Conservation (phyloP, 1,140 invertebrate genomes). For the Brachionus plicatilis region DNA sequence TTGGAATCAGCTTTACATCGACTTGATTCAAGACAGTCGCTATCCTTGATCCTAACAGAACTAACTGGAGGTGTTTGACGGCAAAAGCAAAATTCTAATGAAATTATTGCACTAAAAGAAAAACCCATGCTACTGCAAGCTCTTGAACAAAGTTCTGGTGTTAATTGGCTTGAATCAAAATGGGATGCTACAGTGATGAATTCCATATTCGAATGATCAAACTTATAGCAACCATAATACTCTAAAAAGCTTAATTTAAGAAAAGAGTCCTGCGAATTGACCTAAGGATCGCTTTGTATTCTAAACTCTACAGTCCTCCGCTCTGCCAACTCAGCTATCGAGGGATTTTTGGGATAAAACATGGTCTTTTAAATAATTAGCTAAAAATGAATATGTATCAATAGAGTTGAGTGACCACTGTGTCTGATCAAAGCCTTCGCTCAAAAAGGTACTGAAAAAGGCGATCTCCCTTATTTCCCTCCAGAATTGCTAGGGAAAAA, state of each 20-base stretch:
- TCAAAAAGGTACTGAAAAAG: too few relatives aligned
- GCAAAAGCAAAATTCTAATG: constrained; percentile 8
- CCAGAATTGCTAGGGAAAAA: too few relatives aligned
- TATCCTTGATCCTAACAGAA: background rate
- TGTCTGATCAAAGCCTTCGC: too few relatives aligned
- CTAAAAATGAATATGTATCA: too few relatives aligned
- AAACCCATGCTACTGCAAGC: constrained; percentile 24
- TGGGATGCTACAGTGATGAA: constrained; percentile 12
- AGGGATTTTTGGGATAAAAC: too few relatives aligned
- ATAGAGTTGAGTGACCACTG: too few relatives aligned
- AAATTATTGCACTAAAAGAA: background rate
- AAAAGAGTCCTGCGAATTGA: background rate
- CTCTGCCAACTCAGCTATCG: too few relatives aligned
- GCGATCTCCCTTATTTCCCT: too few relatives aligned
- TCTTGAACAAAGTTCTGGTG: background rate
- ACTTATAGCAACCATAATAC: background rate
- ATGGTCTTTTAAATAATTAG: too few relatives aligned
- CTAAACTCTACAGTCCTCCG: too few relatives aligned
- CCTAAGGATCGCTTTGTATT: background rate
- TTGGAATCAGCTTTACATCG: background rate
- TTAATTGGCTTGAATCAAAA: background rate
- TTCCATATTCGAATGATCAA: background rate
- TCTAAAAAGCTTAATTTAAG: background rate
- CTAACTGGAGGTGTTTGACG: background rate
- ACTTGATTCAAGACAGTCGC: background rate